phyloP scores from a whole-genome alignment of 1,140 invertebrate species.

The Drosophila orena region DNA sequence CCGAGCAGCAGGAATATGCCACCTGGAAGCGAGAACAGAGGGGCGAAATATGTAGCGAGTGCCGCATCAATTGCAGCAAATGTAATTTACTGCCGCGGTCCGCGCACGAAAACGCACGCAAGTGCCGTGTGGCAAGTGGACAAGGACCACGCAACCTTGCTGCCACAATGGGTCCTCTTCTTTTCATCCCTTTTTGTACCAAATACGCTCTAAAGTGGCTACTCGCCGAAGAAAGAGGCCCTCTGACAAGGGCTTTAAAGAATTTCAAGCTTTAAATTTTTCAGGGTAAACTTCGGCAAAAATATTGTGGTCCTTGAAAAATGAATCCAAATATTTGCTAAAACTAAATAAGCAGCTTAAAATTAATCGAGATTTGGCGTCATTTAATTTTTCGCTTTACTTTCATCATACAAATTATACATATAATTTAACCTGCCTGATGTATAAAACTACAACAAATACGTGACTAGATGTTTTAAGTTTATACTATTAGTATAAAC shows the following conservation, averaged over 20 bases:
- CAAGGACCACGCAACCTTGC: slow-evolving; percentile 46
- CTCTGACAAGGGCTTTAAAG: slow-evolving; percentile 36
- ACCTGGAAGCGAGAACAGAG: slow-evolving; percentile 85
- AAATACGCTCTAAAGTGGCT: slow-evolving; percentile 40
- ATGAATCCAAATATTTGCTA: too few species aligned
- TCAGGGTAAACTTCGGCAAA: neutral
- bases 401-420: too few species aligned
- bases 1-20: slow-evolving; percentile 95
- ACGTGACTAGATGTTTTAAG: too few species aligned
- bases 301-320: neutral
- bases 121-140: slow-evolving; percentile 44
- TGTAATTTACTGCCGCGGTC: slow-evolving; percentile 62
- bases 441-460: too few species aligned
- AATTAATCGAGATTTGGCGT: too few species aligned
- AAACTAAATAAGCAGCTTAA: too few species aligned
- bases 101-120: slow-evolving; percentile 46
- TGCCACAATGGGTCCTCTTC: slow-evolving; percentile 25
- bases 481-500: too few species aligned
- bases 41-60: slow-evolving; percentile 29
- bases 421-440: too few species aligned
- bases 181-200: slow-evolving; percentile 25
- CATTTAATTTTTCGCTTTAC: too few species aligned
- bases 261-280: neutral
- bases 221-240: slow-evolving; percentile 10
- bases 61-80: slow-evolving; percentile 66